Base-by-base conservation (phyloP, 2,797 vertebrate species). In the Typhlichthys eigenmanni region DNA sequence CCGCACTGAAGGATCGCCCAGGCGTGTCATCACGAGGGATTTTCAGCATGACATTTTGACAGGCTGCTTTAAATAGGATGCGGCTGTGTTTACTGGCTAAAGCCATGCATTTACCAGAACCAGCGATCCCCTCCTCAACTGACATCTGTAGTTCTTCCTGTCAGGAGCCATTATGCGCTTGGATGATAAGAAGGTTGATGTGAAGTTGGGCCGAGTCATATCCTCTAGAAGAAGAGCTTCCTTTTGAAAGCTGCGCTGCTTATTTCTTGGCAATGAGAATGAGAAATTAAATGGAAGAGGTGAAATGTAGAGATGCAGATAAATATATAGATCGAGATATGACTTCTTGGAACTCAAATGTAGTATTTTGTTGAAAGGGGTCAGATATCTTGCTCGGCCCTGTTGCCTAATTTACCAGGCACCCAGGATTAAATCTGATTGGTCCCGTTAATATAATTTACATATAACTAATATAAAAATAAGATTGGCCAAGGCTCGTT, bases 401-500 rank as follows among this genome's bases (percentile, higher is more conserved):
- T 9, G 38, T 38, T 43, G 38, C 38, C 38, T 49, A 78, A 64
- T 55, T 43, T 3, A 48, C 67, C 51, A 68, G 64, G 62, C 52
- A 49, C 38, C 5, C 50, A 45, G 1, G 2, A 53, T 61, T 73
- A 60, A 2, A 85, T 74, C 75, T 69, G 76, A 75, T 78, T 62
- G 69, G 77, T 85, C 60, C 66, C 32, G 1, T 73, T 71, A 59
- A 73, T 80, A 73, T 62, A 79, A 81, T 60, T 47, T 16, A 62
- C 24, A 29, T 29, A 4, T 29, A 29, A 29, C 24, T 29, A 29
- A 29, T 29, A 29, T 29, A 68, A 63, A 63, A 56, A 79, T 75
- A 62, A 6, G 58, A 84, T 78, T 74, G 64, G 80, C 76, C 76
- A 74, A 68, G 83, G 71, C 69, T 80, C 80, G 78, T 82, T 81